Conservation (phyloP, 2,113 vertebrate genomes). For the Propithecus coquereli region DNA sequence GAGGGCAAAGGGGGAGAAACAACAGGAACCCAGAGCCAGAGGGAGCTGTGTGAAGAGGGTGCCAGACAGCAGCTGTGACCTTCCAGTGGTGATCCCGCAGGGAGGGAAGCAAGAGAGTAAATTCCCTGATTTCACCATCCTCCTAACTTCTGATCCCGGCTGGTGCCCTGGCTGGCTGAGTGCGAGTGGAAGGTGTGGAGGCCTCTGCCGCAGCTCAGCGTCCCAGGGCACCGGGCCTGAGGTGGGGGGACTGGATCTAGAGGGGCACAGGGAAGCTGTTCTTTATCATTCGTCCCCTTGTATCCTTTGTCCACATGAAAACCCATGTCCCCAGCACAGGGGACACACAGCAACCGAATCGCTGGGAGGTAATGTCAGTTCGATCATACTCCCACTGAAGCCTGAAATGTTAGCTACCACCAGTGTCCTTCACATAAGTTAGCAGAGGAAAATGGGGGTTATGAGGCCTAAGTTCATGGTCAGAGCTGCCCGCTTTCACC, state of each 20-base stretch:
- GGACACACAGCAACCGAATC: neutral
- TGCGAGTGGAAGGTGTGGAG: too few species aligned
- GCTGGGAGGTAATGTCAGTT: neutral
- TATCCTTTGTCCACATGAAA: neutral
- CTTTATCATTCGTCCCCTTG: neutral
- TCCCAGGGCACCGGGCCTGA: neutral
- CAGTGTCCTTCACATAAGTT: neutral
- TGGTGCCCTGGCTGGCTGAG: neutral
- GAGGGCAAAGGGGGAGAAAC: neutral
- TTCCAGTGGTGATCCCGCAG: neutral
- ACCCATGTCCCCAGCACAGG: neutral
- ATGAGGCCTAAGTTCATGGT: neutral
- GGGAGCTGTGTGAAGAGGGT: neutral
- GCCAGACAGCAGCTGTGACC: neutral
- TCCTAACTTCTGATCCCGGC: neutral
- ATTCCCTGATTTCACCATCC: neutral
- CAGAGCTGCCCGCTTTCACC: neutral
- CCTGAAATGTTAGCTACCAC: neutral
- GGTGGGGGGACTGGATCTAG: neutral
- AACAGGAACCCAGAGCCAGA: neutral
- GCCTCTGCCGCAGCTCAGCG: neutral
- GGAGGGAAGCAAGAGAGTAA: neutral
- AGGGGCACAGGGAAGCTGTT: neutral
- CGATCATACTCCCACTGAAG: neutral
- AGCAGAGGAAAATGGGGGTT: neutral